Evolutionary conservation across 2,113 vertebrate genomes (phyloP).

Genomic region (Nyctereutes procyonoides): DNA sequence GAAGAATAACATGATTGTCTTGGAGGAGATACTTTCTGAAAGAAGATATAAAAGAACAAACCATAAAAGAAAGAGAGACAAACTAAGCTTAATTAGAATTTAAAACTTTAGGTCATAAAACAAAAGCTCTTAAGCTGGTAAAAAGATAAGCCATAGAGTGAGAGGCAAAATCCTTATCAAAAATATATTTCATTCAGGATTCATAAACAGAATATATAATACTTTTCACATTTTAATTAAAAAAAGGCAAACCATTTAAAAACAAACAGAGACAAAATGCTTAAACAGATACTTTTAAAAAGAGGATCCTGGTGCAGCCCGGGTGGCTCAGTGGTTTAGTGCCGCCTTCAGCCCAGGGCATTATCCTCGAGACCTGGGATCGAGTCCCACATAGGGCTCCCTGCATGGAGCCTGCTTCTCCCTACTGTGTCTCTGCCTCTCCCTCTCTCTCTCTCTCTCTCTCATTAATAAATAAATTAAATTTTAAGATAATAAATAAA

Average conservation of each 20-base stretch:
- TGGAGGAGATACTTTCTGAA: neutral
- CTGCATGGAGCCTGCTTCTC: no score
- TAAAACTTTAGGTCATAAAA: neutral
- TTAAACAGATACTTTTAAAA: neutral
- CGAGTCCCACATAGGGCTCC: no score
- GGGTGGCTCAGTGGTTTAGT: no score
- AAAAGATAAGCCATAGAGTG: neutral
- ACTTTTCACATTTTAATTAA: neutral
- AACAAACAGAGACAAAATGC: neutral
- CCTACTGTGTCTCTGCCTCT: no score
- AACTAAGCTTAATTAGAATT: neutral
- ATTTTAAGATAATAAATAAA: no score
- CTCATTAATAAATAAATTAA: no score
- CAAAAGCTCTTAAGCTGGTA: neutral
- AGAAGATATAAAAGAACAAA: neutral
- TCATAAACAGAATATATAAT: neutral
- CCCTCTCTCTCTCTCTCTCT: no score
- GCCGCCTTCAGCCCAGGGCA: no score
- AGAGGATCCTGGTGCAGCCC: neutral
- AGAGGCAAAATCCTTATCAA: neutral
- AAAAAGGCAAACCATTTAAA: neutral
- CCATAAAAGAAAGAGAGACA: neutral
- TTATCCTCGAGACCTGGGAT: no score
- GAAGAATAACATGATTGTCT: neutral
- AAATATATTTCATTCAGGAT: neutral